phyloP scores from a whole-genome alignment of 1,140 invertebrate genomes.

The Conus betulinus region DNA sequence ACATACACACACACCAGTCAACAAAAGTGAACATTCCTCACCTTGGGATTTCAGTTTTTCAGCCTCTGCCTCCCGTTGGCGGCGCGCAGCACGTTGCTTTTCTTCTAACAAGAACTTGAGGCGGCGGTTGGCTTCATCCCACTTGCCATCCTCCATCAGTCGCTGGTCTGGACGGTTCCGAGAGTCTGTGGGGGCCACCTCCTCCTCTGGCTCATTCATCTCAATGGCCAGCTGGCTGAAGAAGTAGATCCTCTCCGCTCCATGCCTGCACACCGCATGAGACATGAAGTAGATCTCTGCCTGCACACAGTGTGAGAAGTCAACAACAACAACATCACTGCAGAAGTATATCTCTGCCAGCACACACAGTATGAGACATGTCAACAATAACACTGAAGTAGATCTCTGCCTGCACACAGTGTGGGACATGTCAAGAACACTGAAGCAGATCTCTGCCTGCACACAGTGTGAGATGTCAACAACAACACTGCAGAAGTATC shows the following conservation, averaged over 20 bases:
- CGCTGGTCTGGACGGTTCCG: constrained; percentile 96
- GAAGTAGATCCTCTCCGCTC: constrained; percentile 86
- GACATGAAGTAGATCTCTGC: no score
- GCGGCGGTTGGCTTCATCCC: constrained; percentile 95
- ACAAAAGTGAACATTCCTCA: constrained; percentile 56
- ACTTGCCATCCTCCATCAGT: constrained; percentile 96
- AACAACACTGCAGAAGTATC: no score
- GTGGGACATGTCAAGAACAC: no score
- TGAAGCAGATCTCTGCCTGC: no score
- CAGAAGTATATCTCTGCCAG: no score
- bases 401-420: no score
- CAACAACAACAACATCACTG: no score
- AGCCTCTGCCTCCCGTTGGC: constrained; percentile 84
- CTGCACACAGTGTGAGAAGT: no score
- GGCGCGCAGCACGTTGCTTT: constrained; percentile 84
- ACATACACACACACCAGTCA: no score
- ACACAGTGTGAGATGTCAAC: no score
- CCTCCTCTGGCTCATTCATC: constrained; percentile 95
- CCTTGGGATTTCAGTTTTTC: constrained; percentile 86
- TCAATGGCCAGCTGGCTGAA: constrained; percentile 97
- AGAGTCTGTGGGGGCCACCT: constrained; percentile 96
- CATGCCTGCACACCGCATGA: constrained; percentile 77
- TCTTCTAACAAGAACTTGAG: constrained; percentile 94
- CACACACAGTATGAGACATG: no score
- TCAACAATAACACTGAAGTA: no score